Evolutionary conservation across 1,140 invertebrate genomes (phyloP).

Genomic region (Aplysia californica): DNA sequence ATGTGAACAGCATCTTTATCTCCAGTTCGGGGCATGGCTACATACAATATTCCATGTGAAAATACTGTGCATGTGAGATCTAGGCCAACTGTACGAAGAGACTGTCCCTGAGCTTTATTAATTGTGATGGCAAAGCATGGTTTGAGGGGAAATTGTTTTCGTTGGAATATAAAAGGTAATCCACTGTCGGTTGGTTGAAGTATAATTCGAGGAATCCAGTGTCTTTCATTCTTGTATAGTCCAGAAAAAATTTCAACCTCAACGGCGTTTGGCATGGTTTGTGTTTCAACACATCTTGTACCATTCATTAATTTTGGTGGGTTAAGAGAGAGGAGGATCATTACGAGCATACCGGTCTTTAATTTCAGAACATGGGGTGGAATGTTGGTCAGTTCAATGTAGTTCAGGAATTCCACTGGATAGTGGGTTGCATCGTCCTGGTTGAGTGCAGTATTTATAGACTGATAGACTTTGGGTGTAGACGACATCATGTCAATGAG

Average conservation of each 20-base stretch:
- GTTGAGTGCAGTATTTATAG: not conserved
- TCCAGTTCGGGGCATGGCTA: constrained; percentile 46
- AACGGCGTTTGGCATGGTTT: not conserved
- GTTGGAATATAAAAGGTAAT: constrained; percentile 64
- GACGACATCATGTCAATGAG: not conserved
- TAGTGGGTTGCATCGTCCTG: not conserved
- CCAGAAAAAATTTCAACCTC: not conserved
- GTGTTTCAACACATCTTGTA: not conserved
- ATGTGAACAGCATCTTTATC: not conserved
- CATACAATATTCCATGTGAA: constrained; percentile 56
- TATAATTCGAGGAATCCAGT: constrained; percentile 8
- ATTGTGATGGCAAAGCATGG: constrained; percentile 71
- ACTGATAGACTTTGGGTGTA: too few species aligned
- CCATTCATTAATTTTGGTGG: not conserved
- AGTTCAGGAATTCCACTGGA: not conserved
- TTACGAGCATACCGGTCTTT: not conserved
- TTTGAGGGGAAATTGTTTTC: constrained; percentile 70
- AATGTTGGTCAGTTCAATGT: not conserved
- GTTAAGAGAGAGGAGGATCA: not conserved
- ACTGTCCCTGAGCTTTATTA: constrained; percentile 73
- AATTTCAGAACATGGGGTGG: not conserved
- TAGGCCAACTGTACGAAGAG: constrained; percentile 49
- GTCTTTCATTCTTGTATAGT: not conserved
- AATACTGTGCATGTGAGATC: constrained; percentile 38
- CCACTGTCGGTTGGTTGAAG: constrained; percentile 35